These are phyloP conservation scores for Casuarius casuarius DNA, from an alignment of 2,113 vertebrate species.

Conservation along the genomic window DNA sequence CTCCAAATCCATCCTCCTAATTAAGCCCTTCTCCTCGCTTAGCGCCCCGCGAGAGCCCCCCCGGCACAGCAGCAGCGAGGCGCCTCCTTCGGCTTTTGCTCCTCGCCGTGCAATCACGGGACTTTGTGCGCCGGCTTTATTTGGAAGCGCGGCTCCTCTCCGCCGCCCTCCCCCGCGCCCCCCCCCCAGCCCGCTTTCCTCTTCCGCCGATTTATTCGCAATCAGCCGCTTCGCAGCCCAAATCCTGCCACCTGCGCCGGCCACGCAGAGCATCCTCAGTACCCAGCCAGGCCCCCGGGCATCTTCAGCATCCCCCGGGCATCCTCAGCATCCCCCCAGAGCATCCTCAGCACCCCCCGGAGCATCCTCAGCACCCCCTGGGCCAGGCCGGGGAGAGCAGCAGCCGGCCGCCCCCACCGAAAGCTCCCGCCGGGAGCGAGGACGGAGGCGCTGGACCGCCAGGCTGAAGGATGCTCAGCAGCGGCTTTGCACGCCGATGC, in stretches of 20 bases:
- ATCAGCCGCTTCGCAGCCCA: background rate
- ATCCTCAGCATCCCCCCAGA: background rate
- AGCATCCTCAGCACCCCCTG: too few species aligned
- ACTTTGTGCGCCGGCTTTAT: background rate
- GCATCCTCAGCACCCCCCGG: background rate
- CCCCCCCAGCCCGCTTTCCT: background rate
- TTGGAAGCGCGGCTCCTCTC: background rate
- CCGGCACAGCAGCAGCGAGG: background rate
- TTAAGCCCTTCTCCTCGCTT: background rate
- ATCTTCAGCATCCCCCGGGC: too few species aligned
- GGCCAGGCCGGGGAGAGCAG: too few species aligned
- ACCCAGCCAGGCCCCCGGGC: too few species aligned
- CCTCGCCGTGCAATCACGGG: background rate
- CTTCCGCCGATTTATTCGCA: background rate
- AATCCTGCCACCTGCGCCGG: background rate
- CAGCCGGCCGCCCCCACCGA: too few species aligned
- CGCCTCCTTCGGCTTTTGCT: background rate
- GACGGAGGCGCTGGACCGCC: too few species aligned
- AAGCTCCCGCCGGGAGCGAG: too few species aligned
- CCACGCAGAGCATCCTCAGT: background rate
- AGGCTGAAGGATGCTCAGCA: too few species aligned
- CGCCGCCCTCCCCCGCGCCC: background rate
- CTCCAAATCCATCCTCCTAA: background rate
- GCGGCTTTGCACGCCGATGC: too few species aligned
- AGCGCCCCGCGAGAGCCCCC: background rate